Evolutionary conservation across 53 echinoderm and acorn worm genomes (phyloP), one percentile per base, ranked within the genome.

Genomic region (Astropecten irregularis): DNA sequence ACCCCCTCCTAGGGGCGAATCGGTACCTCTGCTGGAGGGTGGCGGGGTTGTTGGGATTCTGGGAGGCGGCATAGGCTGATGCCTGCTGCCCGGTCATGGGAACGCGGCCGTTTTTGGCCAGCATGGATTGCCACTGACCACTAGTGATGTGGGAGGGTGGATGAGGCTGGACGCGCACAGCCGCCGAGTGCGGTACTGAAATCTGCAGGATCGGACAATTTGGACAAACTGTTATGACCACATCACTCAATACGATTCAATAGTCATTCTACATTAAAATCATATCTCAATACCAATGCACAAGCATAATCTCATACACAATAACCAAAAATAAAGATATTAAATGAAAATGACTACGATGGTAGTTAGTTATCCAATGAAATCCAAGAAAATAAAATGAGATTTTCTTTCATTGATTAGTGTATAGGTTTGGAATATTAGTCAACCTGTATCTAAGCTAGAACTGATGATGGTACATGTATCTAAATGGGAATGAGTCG

Each of bases 21-120:
- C 85, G 58, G 65, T 93, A 82, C 22, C 93, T 69, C 50, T 90
- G 93, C 22, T 56, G 33, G 62, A 85, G 85, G 60, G 85, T 72
- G 50, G 63, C 46, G 9, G 69, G 70, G 25, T 70, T 66, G 26
- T 57, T 53, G 14, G 67, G 68, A 56, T 77, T 77, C 32, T 77
- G 77, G 32, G 68, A 37, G 22, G 42, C 14, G 62, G 49, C 48
- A 13, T 56, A 56, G 6, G 57, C 29, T 2, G 48, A 31, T 16
- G 18, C 57, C 29, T 48, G 81, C 38, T 67, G 37, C 6, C 42
- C 42, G 42, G 6, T 11, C 6, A 53, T 35, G 23, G 69, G 46
- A 19, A 57, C 36, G 27, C 89, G 89, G 74, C 84, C 44, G 66
- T 71, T 84, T 69, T 84, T 89, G 15, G 66, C 76, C 16, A 84